Conservation (phyloP, 2,888 invertebrate genomes). For the Elgonia sp. region DNA sequence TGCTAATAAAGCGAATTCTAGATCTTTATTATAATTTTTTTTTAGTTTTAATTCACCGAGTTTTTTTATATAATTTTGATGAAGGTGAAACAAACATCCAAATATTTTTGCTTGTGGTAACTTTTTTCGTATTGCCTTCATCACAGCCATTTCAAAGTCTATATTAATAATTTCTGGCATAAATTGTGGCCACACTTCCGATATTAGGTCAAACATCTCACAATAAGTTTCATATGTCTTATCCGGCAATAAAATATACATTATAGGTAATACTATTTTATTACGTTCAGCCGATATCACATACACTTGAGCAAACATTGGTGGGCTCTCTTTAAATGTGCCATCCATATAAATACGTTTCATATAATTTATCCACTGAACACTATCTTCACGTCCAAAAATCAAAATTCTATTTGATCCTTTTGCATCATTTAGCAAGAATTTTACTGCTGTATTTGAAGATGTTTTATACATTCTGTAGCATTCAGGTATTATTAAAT, state of each 20-base stretch:
- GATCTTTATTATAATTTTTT: not conserved
- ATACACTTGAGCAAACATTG: conserved; percentile 4
- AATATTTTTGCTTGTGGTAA: not conserved
- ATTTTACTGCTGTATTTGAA: not conserved
- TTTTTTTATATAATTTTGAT: not conserved
- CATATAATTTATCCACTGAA: not conserved
- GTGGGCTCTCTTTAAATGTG: conserved; percentile 7
- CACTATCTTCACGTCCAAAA: conserved; percentile 19
- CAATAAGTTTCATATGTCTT: not conserved
- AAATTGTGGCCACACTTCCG: conserved; percentile 3
- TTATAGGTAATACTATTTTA: too few relatives aligned
- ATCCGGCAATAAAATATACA: not conserved
- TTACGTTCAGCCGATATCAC: conserved; percentile 8
- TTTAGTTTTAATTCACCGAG: not conserved
- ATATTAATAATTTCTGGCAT: not conserved
- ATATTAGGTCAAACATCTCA: conserved; percentile 6
- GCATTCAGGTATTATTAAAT: conserved; percentile 1
- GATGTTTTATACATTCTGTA: conserved; percentile 15
- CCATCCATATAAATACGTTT: conserved; percentile 11
- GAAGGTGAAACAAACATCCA: conserved; percentile 4
- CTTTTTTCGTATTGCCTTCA: conserved; percentile 7
- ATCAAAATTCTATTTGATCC: conserved; percentile 4
- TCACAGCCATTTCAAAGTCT: conserved; percentile 2
- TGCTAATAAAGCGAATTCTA: not conserved
- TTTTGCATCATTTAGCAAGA: not conserved